phyloP scores from a whole-genome alignment of 2,888 invertebrate species.

The Agriopis aurantiaria region DNA sequence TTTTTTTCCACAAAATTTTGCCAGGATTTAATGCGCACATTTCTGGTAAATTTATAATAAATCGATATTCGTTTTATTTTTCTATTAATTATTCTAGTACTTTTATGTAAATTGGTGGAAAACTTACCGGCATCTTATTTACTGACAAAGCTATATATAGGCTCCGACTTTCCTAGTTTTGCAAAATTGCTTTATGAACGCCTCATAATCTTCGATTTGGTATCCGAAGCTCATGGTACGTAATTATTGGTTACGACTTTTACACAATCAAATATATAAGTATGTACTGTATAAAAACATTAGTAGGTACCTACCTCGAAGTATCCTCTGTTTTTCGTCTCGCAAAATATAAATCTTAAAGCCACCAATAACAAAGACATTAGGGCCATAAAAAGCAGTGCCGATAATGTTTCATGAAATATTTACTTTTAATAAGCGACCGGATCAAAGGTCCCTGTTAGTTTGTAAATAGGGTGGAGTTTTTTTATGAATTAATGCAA shows the following conservation, averaged over 20 bases:
- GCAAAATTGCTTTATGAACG: no score
- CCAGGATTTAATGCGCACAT: constrained; percentile 46
- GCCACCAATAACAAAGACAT: constrained; percentile 32
- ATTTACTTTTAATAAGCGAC: constrained; percentile 85
- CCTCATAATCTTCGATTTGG: no score
- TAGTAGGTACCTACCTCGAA: no score
- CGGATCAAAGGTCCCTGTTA: constrained; percentile 84
- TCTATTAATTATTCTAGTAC: neutral
- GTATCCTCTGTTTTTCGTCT: neutral
- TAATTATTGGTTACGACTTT: no score
- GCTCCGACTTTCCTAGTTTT: neutral
- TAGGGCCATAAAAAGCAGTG: constrained; percentile 52
- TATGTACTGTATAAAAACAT: no score
- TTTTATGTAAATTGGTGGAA: neutral
- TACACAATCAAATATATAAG: no score
- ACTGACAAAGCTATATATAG: neutral
- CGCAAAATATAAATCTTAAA: neutral
- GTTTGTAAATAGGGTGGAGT: constrained; percentile 81
- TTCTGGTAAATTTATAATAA: constrained; percentile 9
- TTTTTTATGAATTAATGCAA: constrained; percentile 65
- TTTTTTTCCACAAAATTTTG: constrained; percentile 55
- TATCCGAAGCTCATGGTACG: no score
- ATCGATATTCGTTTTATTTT: constrained; percentile 12
- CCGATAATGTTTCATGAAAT: constrained; percentile 77
- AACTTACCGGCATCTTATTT: neutral